A percentile compares a stretch with the other conserved stretches of the same genome.
Evolutionary conservation across 30 jellyfish, hydroid and myxozoan genomes (phyloP).

Genomic region (Rhopilema esculentum): DNA sequence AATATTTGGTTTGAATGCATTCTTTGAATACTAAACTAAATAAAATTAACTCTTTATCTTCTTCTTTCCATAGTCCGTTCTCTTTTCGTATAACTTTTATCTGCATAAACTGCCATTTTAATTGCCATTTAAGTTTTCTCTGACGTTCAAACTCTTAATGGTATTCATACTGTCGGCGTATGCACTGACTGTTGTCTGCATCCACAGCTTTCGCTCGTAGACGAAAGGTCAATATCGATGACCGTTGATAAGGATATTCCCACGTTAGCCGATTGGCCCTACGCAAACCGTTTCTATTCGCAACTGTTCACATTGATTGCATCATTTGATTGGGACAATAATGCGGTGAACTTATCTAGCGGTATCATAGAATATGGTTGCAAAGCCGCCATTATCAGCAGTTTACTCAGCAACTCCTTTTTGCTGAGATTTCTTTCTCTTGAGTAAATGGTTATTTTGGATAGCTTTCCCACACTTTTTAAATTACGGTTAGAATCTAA

Average conservation of each 20-base stretch:
- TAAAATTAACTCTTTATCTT: too few relatives aligned
- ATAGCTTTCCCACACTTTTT: constrained; percentile 49
- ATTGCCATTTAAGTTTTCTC: not conserved
- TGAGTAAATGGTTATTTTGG: constrained; percentile 1
- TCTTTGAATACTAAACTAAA: too few relatives aligned
- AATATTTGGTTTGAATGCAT: too few relatives aligned
- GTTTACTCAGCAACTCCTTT: not conserved
- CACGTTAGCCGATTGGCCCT: constrained; percentile 29
- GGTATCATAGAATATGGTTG: constrained; percentile 20
- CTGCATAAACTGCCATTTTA: not conserved
- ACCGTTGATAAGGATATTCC: constrained; percentile 35
- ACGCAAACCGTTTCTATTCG: constrained; percentile 1
- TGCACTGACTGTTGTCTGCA: not conserved
- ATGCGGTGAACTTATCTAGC: constrained; percentile 30
- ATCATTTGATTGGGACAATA: constrained; percentile 4
- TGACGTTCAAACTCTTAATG: too few relatives aligned
- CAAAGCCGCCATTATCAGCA: constrained; percentile 4
- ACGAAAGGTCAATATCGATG: not conserved
- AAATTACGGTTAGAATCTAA: constrained; percentile 38
- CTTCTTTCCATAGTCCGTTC: too few relatives aligned
- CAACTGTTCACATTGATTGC: constrained; percentile 35
- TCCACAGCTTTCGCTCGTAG: not conserved
- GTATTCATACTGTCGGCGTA: too few relatives aligned
- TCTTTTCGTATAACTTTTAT: not conserved
- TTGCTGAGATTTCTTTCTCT: constrained; percentile 5